Evolutionary conservation across 2,113 vertebrate genomes (phyloP), one percentile per base, ranked within the genome.

Genomic region (Setophaga coronata): DNA sequence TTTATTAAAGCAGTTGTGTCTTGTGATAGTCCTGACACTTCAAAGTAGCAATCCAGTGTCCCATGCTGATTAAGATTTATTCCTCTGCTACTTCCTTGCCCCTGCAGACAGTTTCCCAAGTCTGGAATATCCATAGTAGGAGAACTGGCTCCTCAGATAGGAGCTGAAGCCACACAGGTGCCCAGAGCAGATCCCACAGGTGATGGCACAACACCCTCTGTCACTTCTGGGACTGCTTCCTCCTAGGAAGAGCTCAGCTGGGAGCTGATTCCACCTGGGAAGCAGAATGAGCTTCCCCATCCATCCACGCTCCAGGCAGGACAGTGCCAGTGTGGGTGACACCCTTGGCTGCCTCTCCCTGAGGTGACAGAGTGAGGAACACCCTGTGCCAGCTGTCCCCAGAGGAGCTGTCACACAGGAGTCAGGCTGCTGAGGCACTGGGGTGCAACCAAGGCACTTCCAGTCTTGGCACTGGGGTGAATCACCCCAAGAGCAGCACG

Each of bases 31-130:
- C 64, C 76, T 40, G 38, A 43, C n/a, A 38, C 87, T 96, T 96
- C 88, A 83, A 73, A 96, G 90, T 11, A 77, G 57, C 79, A 36
- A 12, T 29, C 45, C n/a, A 2, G 33, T 80, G 93, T 89, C 58
- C 62, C 66, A 8, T 50, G 78, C 74, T 94, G 82, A 83, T 96
- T 50, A 82, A 62, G 53, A 28, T 54, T 94, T 60, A 45, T 94
- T 90, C 43, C 54, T 73, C 64, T 92, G 71, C 87, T 62, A 40
- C 90, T 91, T 91, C 78, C 90, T 77, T 54, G 51, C 38, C 85
- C 92, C 72, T 90, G 74, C 79, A 73, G 84, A 96, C 56, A 60
- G 58, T 92, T 95, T 90, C 47, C 82, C 95, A 86, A 93, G 82
- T 80, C 50, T 77, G 90, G 67, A 80, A 90, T 85, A 83, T 13